Base-by-base conservation (phyloP, 2,888 invertebrate species). In the Epirrita christyi region DNA sequence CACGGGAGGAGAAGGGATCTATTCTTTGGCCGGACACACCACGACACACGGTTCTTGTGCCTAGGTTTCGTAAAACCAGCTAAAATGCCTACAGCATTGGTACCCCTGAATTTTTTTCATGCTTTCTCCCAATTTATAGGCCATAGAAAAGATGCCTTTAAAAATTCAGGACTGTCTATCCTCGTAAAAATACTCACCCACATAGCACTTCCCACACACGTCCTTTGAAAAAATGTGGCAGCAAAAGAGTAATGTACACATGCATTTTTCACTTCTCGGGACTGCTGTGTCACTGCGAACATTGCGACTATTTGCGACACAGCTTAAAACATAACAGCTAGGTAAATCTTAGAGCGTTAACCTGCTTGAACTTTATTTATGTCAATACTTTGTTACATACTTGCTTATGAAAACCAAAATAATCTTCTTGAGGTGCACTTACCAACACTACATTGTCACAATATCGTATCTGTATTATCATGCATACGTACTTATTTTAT, bases 221-320 rank as follows among this genome's bases (percentile, higher is more conserved):
- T 69, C 48, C 67, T 65, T 64, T 70, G 60, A 66, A 73, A 76
- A 72, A 67, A 64, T 66, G 67, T 61, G 70, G 66, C 62, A 59
- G 61, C 59, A 63, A 72, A 73, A 76, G 76, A 80, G 75, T 77
- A 76, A 80, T 78, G 76, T 73, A 68, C 66, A 65, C 65, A 64
- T 71, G 76, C 74, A 76, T 80, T 79, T 80, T 78, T 78, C 75
- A 77, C 70, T 61, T 61, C 56, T 59, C 65, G 64, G 64, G 69
- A 71, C 66, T 68, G 66, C 64, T 61, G 66, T 75, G 72, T 76
- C 72, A 71, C 65, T 67, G 67, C 52, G 55, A 67, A 67, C 68
- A 67, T 67, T 73, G 69, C n/a, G n/a, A n/a, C n/a, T n/a, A n/a
- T n/a, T n/a, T n/a, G n/a, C 59, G 63, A 49, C 49, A 51, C 38